A percentile compares a stretch with the other conserved stretches of the same genome.
Conservation (phyloP, 2,888 invertebrate species). For the Plebejus melissa region DNA sequence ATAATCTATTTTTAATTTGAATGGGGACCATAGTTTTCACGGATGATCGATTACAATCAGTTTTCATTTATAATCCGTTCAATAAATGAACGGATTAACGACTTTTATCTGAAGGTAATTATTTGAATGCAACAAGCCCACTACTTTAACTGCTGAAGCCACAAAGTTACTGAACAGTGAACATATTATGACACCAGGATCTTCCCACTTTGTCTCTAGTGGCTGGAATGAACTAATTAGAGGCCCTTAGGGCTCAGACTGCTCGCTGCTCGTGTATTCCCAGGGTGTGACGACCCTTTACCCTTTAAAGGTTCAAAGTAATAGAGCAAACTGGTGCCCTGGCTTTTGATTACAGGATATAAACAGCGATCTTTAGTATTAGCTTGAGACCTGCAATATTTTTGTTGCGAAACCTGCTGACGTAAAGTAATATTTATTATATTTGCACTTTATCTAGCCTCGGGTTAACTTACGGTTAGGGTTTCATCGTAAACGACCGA, state of each 20-base stretch:
- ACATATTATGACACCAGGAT: background rate
- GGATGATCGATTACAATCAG: no score
- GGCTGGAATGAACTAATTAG: background rate
- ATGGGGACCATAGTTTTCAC: no score
- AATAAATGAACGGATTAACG: no score
- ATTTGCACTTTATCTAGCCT: background rate
- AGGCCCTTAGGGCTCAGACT: background rate
- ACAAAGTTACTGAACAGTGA: background rate
- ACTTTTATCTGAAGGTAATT: no score
- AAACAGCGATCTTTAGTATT: background rate
- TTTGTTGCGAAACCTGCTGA: background rate
- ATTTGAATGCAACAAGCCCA: no score
- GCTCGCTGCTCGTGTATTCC: background rate
- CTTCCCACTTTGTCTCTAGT: background rate
- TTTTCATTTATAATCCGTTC: no score
- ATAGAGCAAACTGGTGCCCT: background rate
- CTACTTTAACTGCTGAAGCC: background rate
- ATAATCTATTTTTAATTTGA: no score
- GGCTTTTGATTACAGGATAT: slow-evolving; percentile 4
- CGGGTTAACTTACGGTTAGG: background rate
- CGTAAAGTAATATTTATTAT: background rate
- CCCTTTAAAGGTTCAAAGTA: slow-evolving; percentile 19
- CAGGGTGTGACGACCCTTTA: slow-evolving; percentile 5
- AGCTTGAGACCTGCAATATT: background rate
- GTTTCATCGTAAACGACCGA: background rate